Base-by-base conservation (phyloP, 2,113 vertebrate species). In the Genyomyrus donnyi region DNA sequence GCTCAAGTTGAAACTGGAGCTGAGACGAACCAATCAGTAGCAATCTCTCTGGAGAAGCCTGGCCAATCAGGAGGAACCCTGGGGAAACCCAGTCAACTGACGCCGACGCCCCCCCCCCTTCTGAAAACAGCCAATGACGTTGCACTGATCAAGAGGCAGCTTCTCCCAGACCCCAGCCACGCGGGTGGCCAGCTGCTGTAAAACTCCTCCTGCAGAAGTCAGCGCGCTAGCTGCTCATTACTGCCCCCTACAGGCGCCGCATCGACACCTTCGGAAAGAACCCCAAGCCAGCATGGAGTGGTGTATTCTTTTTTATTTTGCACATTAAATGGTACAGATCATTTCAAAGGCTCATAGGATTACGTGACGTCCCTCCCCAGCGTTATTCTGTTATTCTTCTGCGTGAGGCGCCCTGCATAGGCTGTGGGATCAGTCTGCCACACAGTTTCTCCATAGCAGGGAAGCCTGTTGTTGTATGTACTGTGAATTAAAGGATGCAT, bases 1-100 rank as follows among this genome's bases (percentile, higher is more conserved):
- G 88, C 95, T 97, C 21, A 95, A 95, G 91, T 87, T 93, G 89
- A 97, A 96, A 87, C 93, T 97, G 58, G 95, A 96, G 92, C 95
- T 93, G 92, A 93, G 96, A 86, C 93, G 93, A 90, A 95, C 93
- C 91, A 95, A 93, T 91, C 95, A 96, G 91, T 95, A 96, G 62
- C 96, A 91, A 95, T 45, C 42, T 45, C 21, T 13, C 88, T 15
- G 15, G 31, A 58, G 49, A 74, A 70, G 27, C 35, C 83, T 39
- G 31, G 50, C 90, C 90, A 89, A 89, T 90, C 74, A 90, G 62
- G 87, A 31, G 46, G 89, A 15, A 88, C 49, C 50, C 89, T 27
- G 89, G 52, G 56, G 90, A 87, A 56, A 77, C 84, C 87, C 91
- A 42, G 52, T 39, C 46, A 19, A 39, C 6, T 45, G 48, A 35